Evolutionary conservation across 2,888 invertebrate species (phyloP).

Genomic region (Helicoverpa assulta): DNA sequence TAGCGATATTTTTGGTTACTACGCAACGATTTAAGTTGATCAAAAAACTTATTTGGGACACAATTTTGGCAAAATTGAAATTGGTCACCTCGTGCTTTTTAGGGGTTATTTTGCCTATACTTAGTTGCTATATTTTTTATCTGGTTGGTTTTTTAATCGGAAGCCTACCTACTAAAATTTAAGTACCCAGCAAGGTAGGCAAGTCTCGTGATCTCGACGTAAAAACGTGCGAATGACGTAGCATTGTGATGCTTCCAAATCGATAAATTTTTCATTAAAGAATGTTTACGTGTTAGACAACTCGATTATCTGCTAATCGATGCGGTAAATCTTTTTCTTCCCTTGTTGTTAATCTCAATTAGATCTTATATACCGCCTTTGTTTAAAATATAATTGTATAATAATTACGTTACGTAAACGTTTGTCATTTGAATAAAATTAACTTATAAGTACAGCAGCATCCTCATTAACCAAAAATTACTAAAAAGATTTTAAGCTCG

Average conservation of each 20-base stretch:
- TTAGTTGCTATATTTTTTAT: too few species aligned
- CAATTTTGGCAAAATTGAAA: conserved; percentile 15
- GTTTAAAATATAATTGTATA: too few species aligned
- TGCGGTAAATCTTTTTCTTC: background rate
- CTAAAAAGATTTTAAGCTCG: background rate
- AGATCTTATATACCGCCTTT: too few species aligned
- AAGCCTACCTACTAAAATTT: background rate
- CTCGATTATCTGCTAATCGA: background rate
- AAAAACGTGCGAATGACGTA: background rate
- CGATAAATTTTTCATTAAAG: background rate
- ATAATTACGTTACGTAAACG: too few species aligned
- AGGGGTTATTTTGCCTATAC: too few species aligned
- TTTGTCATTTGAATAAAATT: too few species aligned
- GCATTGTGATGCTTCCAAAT: background rate
- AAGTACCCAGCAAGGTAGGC: background rate
- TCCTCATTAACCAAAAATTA: too few species aligned
- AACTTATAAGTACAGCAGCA: too few species aligned
- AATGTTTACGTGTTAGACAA: background rate
- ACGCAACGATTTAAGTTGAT: background rate
- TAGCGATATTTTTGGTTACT: conserved; percentile 22
- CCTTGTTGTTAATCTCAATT: too few species aligned
- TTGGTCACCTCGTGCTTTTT: background rate
- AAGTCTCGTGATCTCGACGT: background rate
- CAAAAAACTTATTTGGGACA: conserved; percentile 13
- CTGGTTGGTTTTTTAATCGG: background rate